Base-by-base conservation (phyloP, 2,113 vertebrate genomes). In the Serinus canaria region DNA sequence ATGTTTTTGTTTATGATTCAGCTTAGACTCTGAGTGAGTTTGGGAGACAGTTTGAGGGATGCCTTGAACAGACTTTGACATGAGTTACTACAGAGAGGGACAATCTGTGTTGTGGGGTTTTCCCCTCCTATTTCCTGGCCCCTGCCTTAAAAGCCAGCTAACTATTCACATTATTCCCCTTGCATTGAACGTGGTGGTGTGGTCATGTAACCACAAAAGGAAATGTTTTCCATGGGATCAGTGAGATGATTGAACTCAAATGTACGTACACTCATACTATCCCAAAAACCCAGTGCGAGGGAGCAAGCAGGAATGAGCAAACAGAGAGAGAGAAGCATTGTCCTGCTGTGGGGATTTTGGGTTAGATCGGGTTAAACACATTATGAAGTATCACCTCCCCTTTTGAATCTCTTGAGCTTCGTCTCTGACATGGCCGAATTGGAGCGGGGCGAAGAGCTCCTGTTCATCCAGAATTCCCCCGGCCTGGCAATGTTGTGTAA, bases 161-260 rank as follows among this genome's bases (percentile, higher is more conserved):
- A 77, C 47, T 70, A 43, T 43, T 90, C 43, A 0, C 30, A 4
- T 67, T 75, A 39, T 87, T 91, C 43, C 23, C 31, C 22, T 80
- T 77, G 41, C 43, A 7, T 27, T 39, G 79, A 50, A 13, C 22
- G 46, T 66, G 30, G 44, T 13, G 7, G 47, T 79, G 63, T 75
- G 75, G 82, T 46, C 58, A 0, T 22, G 68, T 86, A 87, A 83
- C 92, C 89, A 92, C 89, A 93, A 83, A 92, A 92, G 94, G 94
- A 92, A 93, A 77, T 93, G 83, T 93, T 93, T 95, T 87, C 73
- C 31, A 9, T 20, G 2, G 3, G 59, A 50, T 90, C 67, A n/a
- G 67, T 19, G 63, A 70, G 88, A 83, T 96, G 90, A 94, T 96
- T 97, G 90, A 92, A 74, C 86, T 50, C 60, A 31, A 82, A 82